phyloP scores from a whole-genome alignment of 2,888 invertebrate species.

The Epistrophella euchroma region DNA sequence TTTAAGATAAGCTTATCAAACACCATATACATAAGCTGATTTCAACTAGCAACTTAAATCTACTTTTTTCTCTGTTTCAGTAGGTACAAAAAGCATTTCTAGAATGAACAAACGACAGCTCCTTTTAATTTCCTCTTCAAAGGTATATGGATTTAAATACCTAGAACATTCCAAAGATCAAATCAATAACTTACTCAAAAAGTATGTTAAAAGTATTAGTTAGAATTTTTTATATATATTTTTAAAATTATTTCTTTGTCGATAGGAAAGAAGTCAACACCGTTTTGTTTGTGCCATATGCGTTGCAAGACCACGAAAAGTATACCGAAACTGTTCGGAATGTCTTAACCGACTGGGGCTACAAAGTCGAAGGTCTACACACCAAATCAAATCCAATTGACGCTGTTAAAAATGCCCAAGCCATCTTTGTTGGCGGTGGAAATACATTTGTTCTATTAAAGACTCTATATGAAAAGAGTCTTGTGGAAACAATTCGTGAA shows the following conservation, averaged over 20 bases:
- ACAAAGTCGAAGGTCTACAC: conserved; percentile 88
- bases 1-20: conserved; percentile 41
- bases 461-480: conserved; percentile 87
- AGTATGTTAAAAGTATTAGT: conserved; percentile 83
- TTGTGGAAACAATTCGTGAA: conserved; percentile 87
- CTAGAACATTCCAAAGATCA: conserved; percentile 88
- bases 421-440: conserved; percentile 92
- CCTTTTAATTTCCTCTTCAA: conserved; percentile 89
- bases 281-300: conserved; percentile 91
- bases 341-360: conserved; percentile 87
- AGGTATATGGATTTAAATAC: conserved; percentile 87
- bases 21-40: background rate
- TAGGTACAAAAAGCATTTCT: background rate
- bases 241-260: conserved; percentile 71
- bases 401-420: conserved; percentile 87
- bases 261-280: conserved; percentile 87
- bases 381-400: conserved; percentile 85
- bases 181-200: conserved; percentile 86
- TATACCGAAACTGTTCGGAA: conserved; percentile 87
- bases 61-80: background rate
- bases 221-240: background rate
- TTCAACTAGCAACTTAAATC: background rate
- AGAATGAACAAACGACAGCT: conserved; percentile 84
- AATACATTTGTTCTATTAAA: conserved; percentile 91
- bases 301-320: conserved; percentile 87